Percentiles rank a stretch among this genome's conserved stretches.
Evolutionary conservation across 37 sponge, comb jelly and placozoan genomes (phyloP).

Genomic region (Halichondria panicea): DNA sequence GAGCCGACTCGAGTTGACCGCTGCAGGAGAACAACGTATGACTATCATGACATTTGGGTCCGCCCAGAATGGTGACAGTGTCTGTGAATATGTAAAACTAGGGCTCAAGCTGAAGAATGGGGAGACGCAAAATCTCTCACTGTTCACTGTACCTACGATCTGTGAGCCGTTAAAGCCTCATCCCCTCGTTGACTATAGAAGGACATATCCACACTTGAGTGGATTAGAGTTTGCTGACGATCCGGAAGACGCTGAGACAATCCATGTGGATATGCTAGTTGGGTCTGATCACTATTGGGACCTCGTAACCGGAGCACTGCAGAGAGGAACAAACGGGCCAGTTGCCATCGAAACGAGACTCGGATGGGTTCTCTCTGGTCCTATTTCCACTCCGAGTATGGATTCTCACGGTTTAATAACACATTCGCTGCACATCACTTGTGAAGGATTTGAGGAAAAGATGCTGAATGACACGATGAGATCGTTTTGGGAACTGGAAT

Average conservation of each 20-base stretch:
- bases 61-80: background rate
- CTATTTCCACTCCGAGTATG: background rate
- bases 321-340: conserved; percentile 22
- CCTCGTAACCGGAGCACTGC: conserved; percentile 14
- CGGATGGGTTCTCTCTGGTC: conserved; percentile 35
- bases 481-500: conserved; percentile 44
- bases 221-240: conserved; percentile 23
- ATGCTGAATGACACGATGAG: conserved; percentile 11
- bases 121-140: background rate
- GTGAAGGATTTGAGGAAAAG: background rate
- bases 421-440: conserved; percentile 2
- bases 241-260: background rate
- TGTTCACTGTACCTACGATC: conserved; percentile 28
- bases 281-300: conserved; percentile 35
- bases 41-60: conserved; percentile 30
- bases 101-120: conserved; percentile 16
- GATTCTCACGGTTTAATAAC: conserved; percentile 1
- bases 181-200: background rate
- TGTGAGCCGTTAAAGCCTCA: conserved; percentile 28
- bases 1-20: background rate
- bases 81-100: conserved; percentile 14
- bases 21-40: conserved; percentile 7
- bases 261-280: conserved; percentile 16
- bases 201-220: conserved; percentile 12
- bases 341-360: conserved; percentile 15